Evolutionary conservation across 2,113 vertebrate genomes (phyloP).

Genomic region (Platysteira castanea): DNA sequence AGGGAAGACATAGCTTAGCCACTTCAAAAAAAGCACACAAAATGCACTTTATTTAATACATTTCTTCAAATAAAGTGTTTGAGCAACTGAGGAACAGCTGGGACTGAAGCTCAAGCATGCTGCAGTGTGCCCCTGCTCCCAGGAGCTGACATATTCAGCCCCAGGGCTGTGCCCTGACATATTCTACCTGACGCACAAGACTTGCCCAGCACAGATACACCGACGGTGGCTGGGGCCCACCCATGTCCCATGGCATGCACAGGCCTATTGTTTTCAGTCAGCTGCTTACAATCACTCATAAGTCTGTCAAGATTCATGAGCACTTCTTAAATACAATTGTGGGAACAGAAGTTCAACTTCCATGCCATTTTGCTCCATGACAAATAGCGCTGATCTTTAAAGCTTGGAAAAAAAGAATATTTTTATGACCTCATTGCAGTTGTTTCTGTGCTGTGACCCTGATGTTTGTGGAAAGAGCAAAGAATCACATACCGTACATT

Average conservation of each 20-base stretch:
- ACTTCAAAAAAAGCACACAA: background rate
- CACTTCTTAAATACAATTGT: constrained; percentile 52
- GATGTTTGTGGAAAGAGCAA: constrained; percentile 11
- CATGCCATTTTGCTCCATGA: constrained; percentile 28
- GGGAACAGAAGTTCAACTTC: constrained; percentile 54
- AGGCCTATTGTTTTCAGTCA: constrained; percentile 38
- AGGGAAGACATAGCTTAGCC: background rate
- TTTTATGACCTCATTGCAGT: constrained; percentile 24
- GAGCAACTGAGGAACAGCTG: background rate
- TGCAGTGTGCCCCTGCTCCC: background rate
- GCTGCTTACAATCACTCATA: constrained; percentile 50
- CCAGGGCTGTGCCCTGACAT: background rate
- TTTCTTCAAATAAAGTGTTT: background rate
- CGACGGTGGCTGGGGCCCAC: background rate
- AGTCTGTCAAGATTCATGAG: constrained; percentile 55
- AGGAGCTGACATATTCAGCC: no score
- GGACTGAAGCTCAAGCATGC: background rate
- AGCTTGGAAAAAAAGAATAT: background rate
- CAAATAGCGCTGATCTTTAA: constrained; percentile 42
- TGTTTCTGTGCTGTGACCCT: background rate
- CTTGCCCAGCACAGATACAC: background rate
- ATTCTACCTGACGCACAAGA: background rate
- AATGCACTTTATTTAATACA: background rate
- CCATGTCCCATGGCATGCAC: background rate
- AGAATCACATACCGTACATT: background rate